phyloP scores from a whole-genome alignment of 2,888 invertebrate genomes.

The Horisme vitalbata region DNA sequence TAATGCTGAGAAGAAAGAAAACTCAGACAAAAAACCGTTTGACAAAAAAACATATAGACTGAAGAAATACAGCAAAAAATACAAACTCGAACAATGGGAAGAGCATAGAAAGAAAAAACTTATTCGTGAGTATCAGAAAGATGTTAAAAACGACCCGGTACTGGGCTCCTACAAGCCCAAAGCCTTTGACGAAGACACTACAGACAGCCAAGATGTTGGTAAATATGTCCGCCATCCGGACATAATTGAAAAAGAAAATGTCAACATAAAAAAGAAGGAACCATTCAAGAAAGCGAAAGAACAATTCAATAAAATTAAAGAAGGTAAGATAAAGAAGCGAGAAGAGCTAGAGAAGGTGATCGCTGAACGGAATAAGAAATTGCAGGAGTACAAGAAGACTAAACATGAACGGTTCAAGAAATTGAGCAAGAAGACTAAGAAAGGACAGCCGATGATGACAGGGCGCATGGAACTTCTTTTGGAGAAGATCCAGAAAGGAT shows the following conservation, averaged over 20 bases:
- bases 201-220: slow-evolving; percentile 52
- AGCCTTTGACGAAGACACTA: slow-evolving; percentile 74
- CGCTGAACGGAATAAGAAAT: slow-evolving; percentile 84
- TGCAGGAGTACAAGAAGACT: slow-evolving; percentile 86
- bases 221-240: slow-evolving; percentile 74
- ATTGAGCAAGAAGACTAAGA: slow-evolving; percentile 89
- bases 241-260: slow-evolving; percentile 51
- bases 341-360: slow-evolving; percentile 74
- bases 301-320: slow-evolving; percentile 78
- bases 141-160: slow-evolving; percentile 72
- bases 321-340: slow-evolving; percentile 77
- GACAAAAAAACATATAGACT: slow-evolving; percentile 86
- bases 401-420: slow-evolving; percentile 88
- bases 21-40: slow-evolving; percentile 81
- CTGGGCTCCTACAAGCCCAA: slow-evolving; percentile 72
- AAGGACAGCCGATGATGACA: slow-evolving; percentile 94
- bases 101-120: slow-evolving; percentile 84
- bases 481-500: slow-evolving; percentile 86
- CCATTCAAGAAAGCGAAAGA: slow-evolving; percentile 80
- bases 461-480: slow-evolving; percentile 89
- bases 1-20: slow-evolving; percentile 25
- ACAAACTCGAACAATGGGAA: slow-evolving; percentile 87
- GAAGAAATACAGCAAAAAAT: slow-evolving; percentile 87
- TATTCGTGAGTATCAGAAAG: slow-evolving; percentile 81
- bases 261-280: slow-evolving; percentile 52